phyloP scores from a whole-genome alignment of 2,797 vertebrate genomes.

The Eulemur coronatus region DNA sequence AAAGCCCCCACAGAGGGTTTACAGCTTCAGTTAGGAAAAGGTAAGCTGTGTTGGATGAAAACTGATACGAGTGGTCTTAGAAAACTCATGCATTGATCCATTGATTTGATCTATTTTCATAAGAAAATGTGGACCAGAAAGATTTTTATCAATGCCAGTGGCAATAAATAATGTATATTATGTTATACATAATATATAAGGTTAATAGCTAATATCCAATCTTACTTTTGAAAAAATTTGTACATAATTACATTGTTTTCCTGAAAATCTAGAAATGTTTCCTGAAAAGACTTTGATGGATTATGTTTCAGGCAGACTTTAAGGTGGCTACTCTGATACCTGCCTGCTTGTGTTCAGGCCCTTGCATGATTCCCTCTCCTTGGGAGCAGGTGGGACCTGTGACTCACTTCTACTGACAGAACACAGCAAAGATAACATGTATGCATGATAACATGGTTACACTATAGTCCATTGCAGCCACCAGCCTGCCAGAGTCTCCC shows the following conservation, averaged over 20 bases:
- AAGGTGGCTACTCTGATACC: background rate
- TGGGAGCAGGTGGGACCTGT: background rate
- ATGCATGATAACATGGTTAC: no score
- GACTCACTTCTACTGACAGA: background rate
- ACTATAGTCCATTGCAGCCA: background rate
- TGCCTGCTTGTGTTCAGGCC: background rate
- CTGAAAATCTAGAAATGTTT: background rate
- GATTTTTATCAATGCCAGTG: background rate
- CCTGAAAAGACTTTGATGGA: background rate
- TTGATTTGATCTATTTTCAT: background rate
- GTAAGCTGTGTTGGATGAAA: background rate
- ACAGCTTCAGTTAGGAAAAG: background rate
- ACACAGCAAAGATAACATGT: background rate
- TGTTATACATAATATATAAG: background rate
- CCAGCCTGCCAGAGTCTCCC: background rate
- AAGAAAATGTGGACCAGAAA: background rate
- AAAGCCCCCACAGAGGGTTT: background rate
- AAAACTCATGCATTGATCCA: background rate
- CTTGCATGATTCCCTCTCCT: background rate
- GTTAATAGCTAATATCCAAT: background rate
- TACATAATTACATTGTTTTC: background rate
- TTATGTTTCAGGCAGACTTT: background rate
- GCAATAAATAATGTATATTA: background rate
- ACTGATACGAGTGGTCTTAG: background rate
- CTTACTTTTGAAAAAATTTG: background rate